Conservation (phyloP, 2,888 invertebrate genomes). For the Leptopterna dolabrata region DNA sequence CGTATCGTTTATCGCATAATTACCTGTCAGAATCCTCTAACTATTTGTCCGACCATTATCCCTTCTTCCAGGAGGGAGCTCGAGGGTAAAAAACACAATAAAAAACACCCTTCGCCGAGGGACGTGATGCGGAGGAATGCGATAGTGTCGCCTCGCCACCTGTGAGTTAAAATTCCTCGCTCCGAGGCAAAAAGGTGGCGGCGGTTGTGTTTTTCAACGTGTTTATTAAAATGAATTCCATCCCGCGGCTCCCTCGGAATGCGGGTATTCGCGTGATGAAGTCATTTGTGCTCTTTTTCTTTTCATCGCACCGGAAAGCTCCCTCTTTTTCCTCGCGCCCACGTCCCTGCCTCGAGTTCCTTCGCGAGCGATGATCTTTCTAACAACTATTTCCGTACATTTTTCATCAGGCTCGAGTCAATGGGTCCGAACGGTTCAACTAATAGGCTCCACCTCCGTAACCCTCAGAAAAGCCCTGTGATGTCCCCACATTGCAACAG, state of each 20-base stretch:
- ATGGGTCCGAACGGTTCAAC: too few relatives aligned
- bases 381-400: neutral
- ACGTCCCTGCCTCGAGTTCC: neutral
- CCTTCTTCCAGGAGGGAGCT: neutral
- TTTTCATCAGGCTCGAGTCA: neutral
- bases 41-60: neutral
- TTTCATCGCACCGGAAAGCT: neutral
- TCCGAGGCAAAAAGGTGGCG: neutral
- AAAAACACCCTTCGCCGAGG: neutral
- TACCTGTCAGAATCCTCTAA: neutral
- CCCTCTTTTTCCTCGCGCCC: neutral
- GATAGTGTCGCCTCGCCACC: neutral
- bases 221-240: conserved; percentile 52
- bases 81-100: neutral
- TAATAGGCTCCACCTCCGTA: too few relatives aligned
- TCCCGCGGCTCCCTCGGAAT: conserved; percentile 26
- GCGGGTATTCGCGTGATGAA: conserved; percentile 52
- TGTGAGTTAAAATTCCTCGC: conserved; percentile 31
- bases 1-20: neutral
- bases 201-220: conserved; percentile 34
- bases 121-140: conserved; percentile 30
- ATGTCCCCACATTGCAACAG: too few relatives aligned
- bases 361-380: neutral
- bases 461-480: too few relatives aligned
- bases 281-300: conserved; percentile 32